Percentiles rank a stretch among this genome's conserved stretches.
Evolutionary conservation across 1,140 invertebrate genomes (phyloP).

Genomic region (Ostrea denselamellosa): DNA sequence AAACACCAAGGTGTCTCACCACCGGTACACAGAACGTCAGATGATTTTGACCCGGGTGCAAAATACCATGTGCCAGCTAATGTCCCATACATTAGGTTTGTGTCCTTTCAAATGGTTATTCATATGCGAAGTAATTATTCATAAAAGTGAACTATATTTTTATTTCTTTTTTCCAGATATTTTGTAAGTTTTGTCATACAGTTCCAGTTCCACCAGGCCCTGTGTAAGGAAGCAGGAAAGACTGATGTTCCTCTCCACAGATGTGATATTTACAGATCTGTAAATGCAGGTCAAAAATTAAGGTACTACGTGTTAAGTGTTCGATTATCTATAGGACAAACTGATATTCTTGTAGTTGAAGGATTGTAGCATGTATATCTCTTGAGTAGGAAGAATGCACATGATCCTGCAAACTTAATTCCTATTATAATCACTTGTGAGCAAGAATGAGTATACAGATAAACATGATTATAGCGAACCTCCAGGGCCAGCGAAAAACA

Average conservation of each 20-base stretch:
- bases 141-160: not conserved
- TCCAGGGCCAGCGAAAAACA: no score
- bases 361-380: no score
- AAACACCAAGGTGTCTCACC: slow-evolving; percentile 76
- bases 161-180: slow-evolving; percentile 68
- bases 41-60: slow-evolving; percentile 77
- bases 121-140: not conserved
- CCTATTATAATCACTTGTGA: no score
- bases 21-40: slow-evolving; percentile 67
- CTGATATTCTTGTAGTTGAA: no score
- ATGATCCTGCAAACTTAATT: no score
- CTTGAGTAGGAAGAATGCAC: no score
- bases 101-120: no score
- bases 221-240: slow-evolving; percentile 90
- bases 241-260: slow-evolving; percentile 86
- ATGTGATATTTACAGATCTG: slow-evolving; percentile 92
- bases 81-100: slow-evolving; percentile 74
- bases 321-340: no score
- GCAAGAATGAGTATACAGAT: no score
- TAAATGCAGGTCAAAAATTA: slow-evolving; percentile 83
- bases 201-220: slow-evolving; percentile 93
- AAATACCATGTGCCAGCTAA: slow-evolving; percentile 76
- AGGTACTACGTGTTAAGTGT: slow-evolving; percentile 41
- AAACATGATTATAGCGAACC: no score
- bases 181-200: slow-evolving; percentile 89